These are phyloP conservation scores for Lepidocolaptes lacrymiger DNA, from an alignment of 2,797 vertebrate genomes.

Conservation along the genomic window DNA sequence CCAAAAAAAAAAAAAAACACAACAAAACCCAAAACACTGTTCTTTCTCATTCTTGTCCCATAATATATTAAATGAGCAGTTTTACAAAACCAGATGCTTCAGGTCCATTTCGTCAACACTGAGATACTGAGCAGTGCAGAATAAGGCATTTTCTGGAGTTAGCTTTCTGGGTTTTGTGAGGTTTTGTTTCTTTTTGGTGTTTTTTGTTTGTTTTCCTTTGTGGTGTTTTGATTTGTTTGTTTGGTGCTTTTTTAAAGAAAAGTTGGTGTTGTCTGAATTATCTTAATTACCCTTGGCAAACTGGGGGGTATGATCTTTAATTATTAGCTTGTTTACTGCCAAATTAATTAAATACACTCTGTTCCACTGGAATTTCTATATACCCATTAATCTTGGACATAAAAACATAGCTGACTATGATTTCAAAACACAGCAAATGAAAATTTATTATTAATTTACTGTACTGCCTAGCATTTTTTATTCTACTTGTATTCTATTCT, in stretches of 20 bases:
- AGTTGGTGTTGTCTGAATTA: background rate
- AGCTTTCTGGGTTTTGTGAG: accelerated
- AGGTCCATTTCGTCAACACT: background rate
- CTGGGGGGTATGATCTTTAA: background rate
- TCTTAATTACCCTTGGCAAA: background rate
- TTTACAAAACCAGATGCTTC: background rate
- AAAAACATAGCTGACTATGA: background rate
- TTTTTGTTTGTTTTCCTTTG: background rate
- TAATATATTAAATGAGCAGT: background rate
- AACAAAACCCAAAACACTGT: background rate
- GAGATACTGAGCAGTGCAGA: background rate
- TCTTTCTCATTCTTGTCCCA: background rate
- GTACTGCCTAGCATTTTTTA: background rate
- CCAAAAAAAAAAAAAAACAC: no score
- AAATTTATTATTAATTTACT: background rate
- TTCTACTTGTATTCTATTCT: background rate
- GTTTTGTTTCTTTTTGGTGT: background rate
- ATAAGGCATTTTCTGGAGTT: background rate
- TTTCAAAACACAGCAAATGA: background rate
- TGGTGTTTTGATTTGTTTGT: background rate
- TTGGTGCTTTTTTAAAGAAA: background rate
- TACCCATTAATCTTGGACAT: background rate
- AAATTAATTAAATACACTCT: background rate
- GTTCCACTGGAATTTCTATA: background rate
- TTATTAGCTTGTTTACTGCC: background rate